Evolutionary conservation across 2,888 invertebrate genomes (phyloP).

Genomic region (Pristionchus fissidentatus): DNA sequence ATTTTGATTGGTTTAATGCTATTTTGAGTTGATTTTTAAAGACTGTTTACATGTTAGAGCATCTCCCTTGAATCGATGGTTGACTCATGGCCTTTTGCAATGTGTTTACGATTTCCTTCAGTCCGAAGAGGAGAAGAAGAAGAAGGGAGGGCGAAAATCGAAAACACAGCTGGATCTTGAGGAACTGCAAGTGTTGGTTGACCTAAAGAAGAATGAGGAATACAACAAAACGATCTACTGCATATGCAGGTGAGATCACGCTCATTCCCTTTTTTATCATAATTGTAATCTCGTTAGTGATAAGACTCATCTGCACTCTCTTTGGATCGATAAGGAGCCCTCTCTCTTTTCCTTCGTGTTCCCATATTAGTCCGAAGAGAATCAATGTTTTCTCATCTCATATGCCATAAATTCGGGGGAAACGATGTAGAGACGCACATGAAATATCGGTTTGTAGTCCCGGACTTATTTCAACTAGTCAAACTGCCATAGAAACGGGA

Average conservation of each 20-base stretch:
- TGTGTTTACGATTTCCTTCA: not conserved
- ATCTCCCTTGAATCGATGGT: too few relatives aligned
- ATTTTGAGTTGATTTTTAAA: too few relatives aligned
- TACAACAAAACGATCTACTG: not conserved
- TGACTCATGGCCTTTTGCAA: not conserved
- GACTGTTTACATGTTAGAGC: too few relatives aligned
- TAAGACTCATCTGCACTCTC: constrained; percentile 20
- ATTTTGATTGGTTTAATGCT: too few relatives aligned
- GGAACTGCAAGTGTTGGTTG: too few relatives aligned
- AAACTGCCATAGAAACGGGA: too few relatives aligned
- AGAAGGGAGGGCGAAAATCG: too few relatives aligned
- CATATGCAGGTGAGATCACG: not conserved
- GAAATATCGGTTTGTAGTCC: constrained; percentile 7
- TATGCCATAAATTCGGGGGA: constrained; percentile 11
- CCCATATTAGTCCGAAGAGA: constrained; percentile 9
- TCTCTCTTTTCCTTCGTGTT: not conserved
- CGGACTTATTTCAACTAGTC: constrained; percentile 5
- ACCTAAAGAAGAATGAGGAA: not conserved
- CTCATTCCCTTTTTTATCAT: not conserved
- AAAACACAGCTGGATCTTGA: too few relatives aligned
- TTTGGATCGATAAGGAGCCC: not conserved
- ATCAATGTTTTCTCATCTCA: not conserved
- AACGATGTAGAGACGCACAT: not conserved
- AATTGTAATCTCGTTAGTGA: not conserved
- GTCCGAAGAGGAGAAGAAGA: too few relatives aligned